Base-by-base conservation (phyloP, 1,140 invertebrate species). In the Holcopasites calliopsidis region DNA sequence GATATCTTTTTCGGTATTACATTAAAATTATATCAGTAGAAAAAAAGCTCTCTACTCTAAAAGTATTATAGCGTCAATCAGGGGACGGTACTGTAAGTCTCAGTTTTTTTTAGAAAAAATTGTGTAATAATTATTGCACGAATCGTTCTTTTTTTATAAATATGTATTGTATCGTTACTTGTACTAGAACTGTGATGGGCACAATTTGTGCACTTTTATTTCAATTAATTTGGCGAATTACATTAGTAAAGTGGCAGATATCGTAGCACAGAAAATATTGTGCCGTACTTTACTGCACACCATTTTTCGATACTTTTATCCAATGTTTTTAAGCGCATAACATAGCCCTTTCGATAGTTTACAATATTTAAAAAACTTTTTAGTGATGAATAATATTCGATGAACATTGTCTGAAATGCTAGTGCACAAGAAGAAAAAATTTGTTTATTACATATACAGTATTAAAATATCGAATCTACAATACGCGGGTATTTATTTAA, bases 171-270 rank as follows among this genome's bases (percentile, higher is more conserved):
- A 77, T 73, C 62, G 31, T 72, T 81, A 83, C 16, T 79, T 42
- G 82, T 62, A 71, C 52, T 82, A 83, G 80, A 66, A 68, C 80
- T 83, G 80, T 79, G 71, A 83, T 83, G 40, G 72, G 64, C 42
- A 75, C 61, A 52, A 69, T 44, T 42, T 40, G 62, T 74, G 40
- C 62, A 66, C 40, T 66, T 66, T 57, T 44, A 55, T 55, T 74
- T 74, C 40, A 18, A 7, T 52, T 57, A 23, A 74, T 47, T 40
- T 33, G 21, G 2, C 6, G 11, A 55, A 44, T 44, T 11, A 35
- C 44, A 64, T 47, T 47, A 44, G 6, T 31, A 10, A 42, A 50
- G 21, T 44, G n/a, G 1, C 28, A 55, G 6, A 64, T 26, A 1
- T 50, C 38, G 40, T 60, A 71, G 31, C 23, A 49, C 21, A 60